Evolutionary conservation across 1,140 invertebrate genomes (phyloP), one percentile per base, ranked within the genome.

Genomic region (Hyles euphorbiae): DNA sequence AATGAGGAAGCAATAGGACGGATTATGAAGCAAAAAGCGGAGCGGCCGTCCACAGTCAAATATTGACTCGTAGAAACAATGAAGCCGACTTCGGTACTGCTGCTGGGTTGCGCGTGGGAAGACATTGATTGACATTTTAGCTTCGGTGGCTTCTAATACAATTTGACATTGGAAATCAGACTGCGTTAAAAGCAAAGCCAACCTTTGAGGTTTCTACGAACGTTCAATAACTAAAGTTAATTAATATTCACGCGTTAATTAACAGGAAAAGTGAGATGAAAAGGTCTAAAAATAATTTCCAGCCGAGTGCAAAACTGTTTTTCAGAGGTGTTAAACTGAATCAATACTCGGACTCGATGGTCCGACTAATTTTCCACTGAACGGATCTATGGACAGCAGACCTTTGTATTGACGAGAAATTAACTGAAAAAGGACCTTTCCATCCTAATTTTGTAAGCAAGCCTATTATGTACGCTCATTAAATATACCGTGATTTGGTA

Each of bases 41-140:
- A 48, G 78, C 82, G 83, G 72, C 81, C 58, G 74, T 65, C 61
- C 52, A 65, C 72, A 72, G 73, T 79, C 79, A 87, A 88, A 88
- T 87, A 88, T 88, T 87, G 86, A 87, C 81, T 82, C 58, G 71
- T 76, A 83, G 82, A 84, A 86, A 87, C 83, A 87, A 84, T 78
- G 71, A 65, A 32, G 58, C 62, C 67, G 53, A 70, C 66, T 61
- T 46, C 32, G 61, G 67, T 63, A 65, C 74, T 67, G 67, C 70
- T 64, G 69, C 59, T 57, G 63, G 70, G 70, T 73, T 68, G 52
- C 70, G 67, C 61, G 70, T 70, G 69, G 74, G 75, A 74, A 76
- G 72, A 72, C 63, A 36, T 71, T 77, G 73, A 75, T 67, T 69
- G 67, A 69, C 70, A 64, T 64, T 67, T 66, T 52, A 34, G 32